Conservation (phyloP, 2,113 vertebrate genomes). For the Ondatra zibethicus region DNA sequence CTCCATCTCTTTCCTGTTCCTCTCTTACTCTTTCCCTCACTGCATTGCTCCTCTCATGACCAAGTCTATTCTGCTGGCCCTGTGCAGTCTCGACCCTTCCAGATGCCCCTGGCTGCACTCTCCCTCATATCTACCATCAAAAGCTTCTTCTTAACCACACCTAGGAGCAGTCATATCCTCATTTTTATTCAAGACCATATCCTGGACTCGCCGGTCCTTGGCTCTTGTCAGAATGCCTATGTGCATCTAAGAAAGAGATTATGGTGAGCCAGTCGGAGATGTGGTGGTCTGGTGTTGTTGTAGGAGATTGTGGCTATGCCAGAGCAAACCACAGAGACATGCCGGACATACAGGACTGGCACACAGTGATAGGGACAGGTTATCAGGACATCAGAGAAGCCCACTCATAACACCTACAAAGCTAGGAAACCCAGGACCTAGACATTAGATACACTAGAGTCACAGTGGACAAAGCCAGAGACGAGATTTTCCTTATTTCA, state of each 20-base stretch:
- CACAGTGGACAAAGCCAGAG: not conserved
- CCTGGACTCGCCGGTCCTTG: not conserved
- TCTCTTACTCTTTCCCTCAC: not conserved
- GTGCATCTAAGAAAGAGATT: not conserved
- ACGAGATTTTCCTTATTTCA: not conserved
- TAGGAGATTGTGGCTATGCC: not conserved
- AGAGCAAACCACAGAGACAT: not conserved
- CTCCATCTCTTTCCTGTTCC: not conserved
- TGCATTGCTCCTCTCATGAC: not conserved
- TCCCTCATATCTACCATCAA: not conserved
- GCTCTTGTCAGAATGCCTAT: not conserved
- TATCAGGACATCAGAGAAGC: no score
- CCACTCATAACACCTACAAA: not conserved
- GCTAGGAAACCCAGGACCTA: not conserved
- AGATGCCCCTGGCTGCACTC: not conserved
- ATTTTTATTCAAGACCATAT: not conserved
- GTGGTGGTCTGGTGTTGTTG: not conserved
- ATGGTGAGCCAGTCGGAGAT: not conserved
- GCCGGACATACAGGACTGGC: not conserved
- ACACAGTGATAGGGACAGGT: fast-evolving
- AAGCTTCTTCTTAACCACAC: not conserved
- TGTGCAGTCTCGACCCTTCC: not conserved
- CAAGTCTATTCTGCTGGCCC: not conserved
- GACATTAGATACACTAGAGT: not conserved
- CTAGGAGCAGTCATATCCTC: not conserved